Conservation (phyloP, 2,113 vertebrate genomes). For the Turdus rufiventris region DNA sequence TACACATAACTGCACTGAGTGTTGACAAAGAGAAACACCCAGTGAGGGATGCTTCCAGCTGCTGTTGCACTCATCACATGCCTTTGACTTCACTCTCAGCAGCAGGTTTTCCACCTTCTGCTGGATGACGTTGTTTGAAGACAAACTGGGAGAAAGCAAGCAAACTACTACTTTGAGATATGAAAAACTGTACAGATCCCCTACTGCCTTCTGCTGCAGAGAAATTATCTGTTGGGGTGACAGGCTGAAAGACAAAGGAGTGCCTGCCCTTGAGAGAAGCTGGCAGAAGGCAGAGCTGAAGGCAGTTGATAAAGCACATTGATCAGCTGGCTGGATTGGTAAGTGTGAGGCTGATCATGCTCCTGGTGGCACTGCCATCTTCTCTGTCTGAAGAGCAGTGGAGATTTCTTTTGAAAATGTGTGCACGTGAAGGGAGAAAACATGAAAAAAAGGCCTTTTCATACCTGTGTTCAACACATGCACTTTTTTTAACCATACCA, state of each 20-base stretch:
- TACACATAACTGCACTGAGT: neutral
- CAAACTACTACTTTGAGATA: neutral
- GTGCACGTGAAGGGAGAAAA: neutral
- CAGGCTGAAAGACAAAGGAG: neutral
- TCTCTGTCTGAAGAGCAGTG: rapidly evolving
- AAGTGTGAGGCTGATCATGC: neutral
- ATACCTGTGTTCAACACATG: neutral
- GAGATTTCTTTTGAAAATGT: neutral
- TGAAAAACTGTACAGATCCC: neutral
- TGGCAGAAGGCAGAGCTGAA: neutral
- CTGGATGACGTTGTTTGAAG: neutral
- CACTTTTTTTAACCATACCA: neutral
- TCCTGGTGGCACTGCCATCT: neutral
- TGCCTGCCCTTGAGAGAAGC: too few relatives aligned
- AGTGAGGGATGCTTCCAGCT: neutral
- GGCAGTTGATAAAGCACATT: neutral
- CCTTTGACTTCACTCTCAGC: neutral
- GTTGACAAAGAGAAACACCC: neutral
- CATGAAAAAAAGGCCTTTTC: neutral
- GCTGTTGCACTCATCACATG: neutral
- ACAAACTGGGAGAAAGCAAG: neutral
- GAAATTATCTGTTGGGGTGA: neutral
- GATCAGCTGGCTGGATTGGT: neutral
- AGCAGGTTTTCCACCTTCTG: neutral
- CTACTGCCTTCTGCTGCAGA: neutral